Conservation (phyloP, 2,797 vertebrate species). For the Sebastolobus altivelis region DNA sequence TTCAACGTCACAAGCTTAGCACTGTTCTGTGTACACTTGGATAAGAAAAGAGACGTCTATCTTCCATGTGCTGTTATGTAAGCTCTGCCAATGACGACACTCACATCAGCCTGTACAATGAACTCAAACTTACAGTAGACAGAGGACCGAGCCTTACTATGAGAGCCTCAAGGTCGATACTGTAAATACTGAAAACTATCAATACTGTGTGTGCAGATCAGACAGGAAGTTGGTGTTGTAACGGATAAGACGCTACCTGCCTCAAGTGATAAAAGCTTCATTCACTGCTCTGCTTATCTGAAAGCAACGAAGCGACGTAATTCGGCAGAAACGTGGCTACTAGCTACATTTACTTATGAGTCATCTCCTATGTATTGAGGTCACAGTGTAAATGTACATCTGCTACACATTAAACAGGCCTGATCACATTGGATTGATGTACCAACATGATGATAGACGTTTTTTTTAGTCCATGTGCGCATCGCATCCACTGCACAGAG, state of each 20-base stretch:
- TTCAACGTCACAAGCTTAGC: slow-evolving; percentile 9
- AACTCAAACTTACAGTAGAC: neutral
- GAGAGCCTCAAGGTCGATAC: neutral
- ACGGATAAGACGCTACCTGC: neutral
- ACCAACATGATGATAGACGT: slow-evolving; percentile 24
- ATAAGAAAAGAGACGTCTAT: slow-evolving; percentile 10
- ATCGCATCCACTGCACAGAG: slow-evolving; percentile 28
- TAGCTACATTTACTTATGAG: slow-evolving; percentile 58
- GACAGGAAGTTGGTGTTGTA: neutral
- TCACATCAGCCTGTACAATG: slow-evolving; percentile 2
- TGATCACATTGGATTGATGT: slow-evolving; percentile 15
- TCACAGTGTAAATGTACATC: slow-evolving; percentile 65
- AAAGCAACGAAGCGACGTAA: slow-evolving; percentile 14
- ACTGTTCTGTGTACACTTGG: neutral
- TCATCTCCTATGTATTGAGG: slow-evolving; percentile 66
- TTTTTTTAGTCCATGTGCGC: neutral
- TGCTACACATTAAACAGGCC: slow-evolving; percentile 53
- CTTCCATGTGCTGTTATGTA: slow-evolving; percentile 40
- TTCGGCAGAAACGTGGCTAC: slow-evolving; percentile 29
- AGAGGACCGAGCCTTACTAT: neutral
- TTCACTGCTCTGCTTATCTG: slow-evolving; percentile 40
- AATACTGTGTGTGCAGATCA: neutral
- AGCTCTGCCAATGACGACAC: slow-evolving; percentile 29
- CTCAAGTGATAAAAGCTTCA: slow-evolving; percentile 24
- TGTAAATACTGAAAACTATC: slow-evolving; percentile 9